Base-by-base conservation (phyloP, 2,113 vertebrate species). In the Ovis aries region DNA sequence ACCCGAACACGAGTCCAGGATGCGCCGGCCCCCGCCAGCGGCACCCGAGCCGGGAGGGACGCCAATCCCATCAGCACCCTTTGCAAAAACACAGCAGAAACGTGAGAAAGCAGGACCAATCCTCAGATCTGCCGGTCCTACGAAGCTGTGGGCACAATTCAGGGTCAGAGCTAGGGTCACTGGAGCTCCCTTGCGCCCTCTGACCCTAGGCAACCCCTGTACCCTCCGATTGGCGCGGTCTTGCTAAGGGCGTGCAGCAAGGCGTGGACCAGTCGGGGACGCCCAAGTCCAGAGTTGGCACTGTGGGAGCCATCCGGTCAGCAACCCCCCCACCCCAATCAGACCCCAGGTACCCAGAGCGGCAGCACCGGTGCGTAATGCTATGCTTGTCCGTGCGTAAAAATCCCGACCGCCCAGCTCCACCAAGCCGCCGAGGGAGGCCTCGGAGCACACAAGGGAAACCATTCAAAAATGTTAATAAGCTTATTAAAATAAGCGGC, bases 381-480 rank as follows among this genome's bases (percentile, higher is more conserved):
- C 19, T 17, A 23, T 19, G 85, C 25, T 19, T 1, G 90, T 87
- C 23, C 2, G 25, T 71, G 92, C 3, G 1, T 74, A 82, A 80
- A 82, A 45, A 14, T 3, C 45, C 36, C 60, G 0, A 19, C 33
- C 1, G 29, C 55, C 23, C 77, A 36, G 45, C 29, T 60, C 17
- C 4, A 25, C 23, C 0, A 8, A 0, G n/a, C 45, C 95, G 80
- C 64, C 3, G 19, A 81, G 78, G 94, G 97, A 93, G 97, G 92
- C 86, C 95, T 89, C 40, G 31, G 84, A 25, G 0, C 19, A 3
- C 80, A 97, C 94, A 95, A 98, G 94, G 80, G 77, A 95, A 97
- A 64, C 50, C 86, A 97, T 98, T 98, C 94, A 97, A 95, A 98
- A 95, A 97, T 81, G 90, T 97, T 97, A 98, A 98, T 96, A 90